Percentiles rank a stretch among this genome's conserved stretches.
phyloP scores from a whole-genome alignment of 2,888 invertebrate species.

The Xanthorhoe designata region DNA sequence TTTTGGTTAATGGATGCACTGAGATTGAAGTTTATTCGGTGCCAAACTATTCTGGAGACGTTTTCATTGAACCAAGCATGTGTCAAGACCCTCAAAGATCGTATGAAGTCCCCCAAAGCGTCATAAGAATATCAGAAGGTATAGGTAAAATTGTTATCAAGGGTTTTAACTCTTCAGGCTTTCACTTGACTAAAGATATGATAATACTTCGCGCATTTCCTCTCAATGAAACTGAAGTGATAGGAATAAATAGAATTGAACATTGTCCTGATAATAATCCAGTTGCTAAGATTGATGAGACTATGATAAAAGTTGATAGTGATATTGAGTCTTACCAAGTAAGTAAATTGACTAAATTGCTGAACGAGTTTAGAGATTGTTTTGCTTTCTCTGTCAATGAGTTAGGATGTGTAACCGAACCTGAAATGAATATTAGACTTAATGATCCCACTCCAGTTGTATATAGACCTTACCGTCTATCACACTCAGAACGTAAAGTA shows the following conservation, averaged over 20 bases:
- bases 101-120: neutral
- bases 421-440: conserved; percentile 4
- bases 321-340: neutral
- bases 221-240: neutral
- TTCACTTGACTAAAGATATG: neutral
- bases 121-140: neutral
- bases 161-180: neutral
- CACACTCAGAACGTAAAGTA: neutral
- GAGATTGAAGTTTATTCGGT: neutral
- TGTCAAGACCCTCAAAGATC: neutral
- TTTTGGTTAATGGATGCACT: neutral
- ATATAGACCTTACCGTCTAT: conserved; percentile 9
- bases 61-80: neutral
- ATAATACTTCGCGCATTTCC: neutral
- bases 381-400: neutral
- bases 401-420: neutral
- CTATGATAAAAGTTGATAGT: neutral
- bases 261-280: neutral
- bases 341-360: neutral
- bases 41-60: neutral
- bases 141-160: neutral
- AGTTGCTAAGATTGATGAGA: neutral
- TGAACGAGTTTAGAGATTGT: conserved; percentile 1
- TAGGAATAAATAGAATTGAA: neutral
- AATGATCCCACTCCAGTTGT: conserved; percentile 5